Evolutionary conservation across 2,888 invertebrate genomes (phyloP).

Genomic region (Xestia c-nigrum): DNA sequence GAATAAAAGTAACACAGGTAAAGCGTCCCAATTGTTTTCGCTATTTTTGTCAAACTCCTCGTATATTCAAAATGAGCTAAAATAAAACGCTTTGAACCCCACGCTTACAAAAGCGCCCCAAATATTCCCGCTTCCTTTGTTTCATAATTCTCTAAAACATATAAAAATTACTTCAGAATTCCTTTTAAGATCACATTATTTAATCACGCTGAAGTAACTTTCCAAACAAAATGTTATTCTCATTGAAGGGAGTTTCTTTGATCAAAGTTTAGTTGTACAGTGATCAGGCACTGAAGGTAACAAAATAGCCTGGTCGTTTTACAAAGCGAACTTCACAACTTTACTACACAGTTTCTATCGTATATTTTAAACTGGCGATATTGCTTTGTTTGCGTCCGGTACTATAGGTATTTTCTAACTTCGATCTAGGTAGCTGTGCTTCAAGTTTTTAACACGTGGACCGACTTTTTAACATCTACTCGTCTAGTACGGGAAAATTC

Average conservation of each 20-base stretch:
- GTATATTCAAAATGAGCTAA: slow-evolving; percentile 19
- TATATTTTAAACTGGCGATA: slow-evolving; percentile 26
- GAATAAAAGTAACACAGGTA: neutral
- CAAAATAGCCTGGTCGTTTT: slow-evolving; percentile 50
- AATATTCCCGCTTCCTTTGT: slow-evolving; percentile 28
- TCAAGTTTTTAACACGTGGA: neutral
- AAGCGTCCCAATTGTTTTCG: neutral
- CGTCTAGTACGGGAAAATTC: neutral
- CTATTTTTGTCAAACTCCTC: neutral
- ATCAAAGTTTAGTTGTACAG: slow-evolving; percentile 49
- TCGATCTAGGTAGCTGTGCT: neutral
- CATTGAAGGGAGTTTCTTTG: slow-evolving; percentile 49
- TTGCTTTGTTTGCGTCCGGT: slow-evolving; percentile 10
- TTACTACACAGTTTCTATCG: slow-evolving; percentile 18
- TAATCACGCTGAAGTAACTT: slow-evolving; percentile 45
- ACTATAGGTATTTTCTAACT: slow-evolving; percentile 3
- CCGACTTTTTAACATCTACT: neutral
- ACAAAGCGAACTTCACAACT: slow-evolving; percentile 58
- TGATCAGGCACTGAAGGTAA: slow-evolving; percentile 46
- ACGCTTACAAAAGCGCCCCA: slow-evolving; percentile 8
- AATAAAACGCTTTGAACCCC: slow-evolving; percentile 11
- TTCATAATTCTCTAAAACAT: slow-evolving; percentile 33
- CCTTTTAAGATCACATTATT: slow-evolving; percentile 45
- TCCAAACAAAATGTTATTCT: slow-evolving; percentile 49
- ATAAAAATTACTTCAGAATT: slow-evolving; percentile 35